Conservation (phyloP, 2,113 vertebrate genomes). For the Pampusana beccarii region DNA sequence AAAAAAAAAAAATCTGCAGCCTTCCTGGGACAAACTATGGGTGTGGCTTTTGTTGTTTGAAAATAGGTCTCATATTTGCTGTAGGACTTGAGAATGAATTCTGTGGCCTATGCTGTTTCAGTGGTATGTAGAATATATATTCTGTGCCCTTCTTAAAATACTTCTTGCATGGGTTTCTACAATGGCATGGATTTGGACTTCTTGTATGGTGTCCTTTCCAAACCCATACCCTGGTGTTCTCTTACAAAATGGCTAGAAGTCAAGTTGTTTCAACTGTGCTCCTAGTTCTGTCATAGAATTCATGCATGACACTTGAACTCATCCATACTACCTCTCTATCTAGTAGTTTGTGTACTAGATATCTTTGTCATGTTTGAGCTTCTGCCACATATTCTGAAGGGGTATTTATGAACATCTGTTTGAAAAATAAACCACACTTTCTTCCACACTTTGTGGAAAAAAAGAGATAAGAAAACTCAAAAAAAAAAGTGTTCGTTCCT, state of each 20-base stretch:
- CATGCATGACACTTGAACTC: background rate
- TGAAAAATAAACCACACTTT: background rate
- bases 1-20: background rate
- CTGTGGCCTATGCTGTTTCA: background rate
- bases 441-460: background rate
- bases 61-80: background rate
- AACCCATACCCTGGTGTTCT: background rate
- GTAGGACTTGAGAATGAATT: background rate
- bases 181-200: background rate
- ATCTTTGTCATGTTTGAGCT: background rate
- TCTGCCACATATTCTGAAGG: background rate
- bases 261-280: background rate
- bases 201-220: background rate
- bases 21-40: background rate
- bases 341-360: background rate
- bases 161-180: background rate
- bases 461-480: background rate
- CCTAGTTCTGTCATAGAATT: background rate
- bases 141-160: background rate
- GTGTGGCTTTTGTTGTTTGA: background rate
- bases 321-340: background rate
- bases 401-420: background rate
- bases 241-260: background rate
- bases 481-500: accelerated
- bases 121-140: background rate